Evolutionary conservation across 2,797 vertebrate genomes (phyloP), one percentile per base, ranked within the genome.

Genomic region (Artibeus lituratus): DNA sequence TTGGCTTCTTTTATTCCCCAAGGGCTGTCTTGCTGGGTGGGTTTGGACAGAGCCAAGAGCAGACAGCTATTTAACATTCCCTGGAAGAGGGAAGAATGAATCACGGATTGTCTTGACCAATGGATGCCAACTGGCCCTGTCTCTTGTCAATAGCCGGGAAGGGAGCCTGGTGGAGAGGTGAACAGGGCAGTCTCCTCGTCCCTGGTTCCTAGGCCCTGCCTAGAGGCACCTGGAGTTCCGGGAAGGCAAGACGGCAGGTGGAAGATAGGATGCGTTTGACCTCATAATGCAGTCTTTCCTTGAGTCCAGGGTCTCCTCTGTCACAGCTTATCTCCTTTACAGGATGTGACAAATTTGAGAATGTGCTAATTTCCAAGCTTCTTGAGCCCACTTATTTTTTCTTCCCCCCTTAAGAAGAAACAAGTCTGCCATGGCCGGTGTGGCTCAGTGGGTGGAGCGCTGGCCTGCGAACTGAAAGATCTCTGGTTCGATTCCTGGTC

Each of bases 51-150:
- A 81, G 37, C 69, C 70, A 49, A 85, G 67, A 90, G 72, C 80
- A 94, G 94, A 96, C 44, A 92, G 92, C 90, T 87, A 72, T 51
- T 87, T 90, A 90, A 90, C 78, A 87, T 87, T 96, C 94, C 83
- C 90, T 57, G 44, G 67, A 47, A 74, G 82, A 88, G 90, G 90
- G 70, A 74, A 4, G 53, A 37, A 35, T 95, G 95, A 95, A 10
- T 96, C 96, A 90, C 3, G 0, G 32, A 4, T 14, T 62, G 76
- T 53, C 11, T n/a, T 70, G 67, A 81, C 55, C 0, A 0, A 9
- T 51, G 81, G 67, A 7, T 44, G 76, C 49, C 94, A 73, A 0
- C 18, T 69, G 57, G 80, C 39, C 24, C 21, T 15, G 57, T 53
- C 32, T 62, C 67, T 51, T 24, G 67, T 55, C 62, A 49, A 32